Evolutionary conservation across 1,140 invertebrate species (phyloP).

Genomic region (Lasioglossum albipes): DNA sequence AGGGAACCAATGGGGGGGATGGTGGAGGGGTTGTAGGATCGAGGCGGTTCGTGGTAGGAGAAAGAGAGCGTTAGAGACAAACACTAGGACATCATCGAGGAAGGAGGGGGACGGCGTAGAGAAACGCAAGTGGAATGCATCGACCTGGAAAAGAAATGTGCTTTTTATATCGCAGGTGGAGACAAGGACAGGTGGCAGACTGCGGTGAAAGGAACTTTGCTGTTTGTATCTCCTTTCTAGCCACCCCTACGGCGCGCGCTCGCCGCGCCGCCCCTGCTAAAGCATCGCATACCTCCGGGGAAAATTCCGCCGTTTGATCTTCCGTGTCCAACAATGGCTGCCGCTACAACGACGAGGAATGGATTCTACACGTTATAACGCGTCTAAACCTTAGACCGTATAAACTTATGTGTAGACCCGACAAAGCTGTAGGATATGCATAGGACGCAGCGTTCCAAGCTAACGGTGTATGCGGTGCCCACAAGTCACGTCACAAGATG

Average conservation of each 20-base stretch:
- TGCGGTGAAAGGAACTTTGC: conserved; percentile 45
- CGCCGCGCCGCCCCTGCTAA: conserved; percentile 12
- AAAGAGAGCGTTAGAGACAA: not conserved
- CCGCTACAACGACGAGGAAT: conserved; percentile 21
- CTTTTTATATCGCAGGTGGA: conserved; percentile 54
- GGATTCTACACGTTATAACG: conserved; percentile 45
- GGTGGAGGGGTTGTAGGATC: no score
- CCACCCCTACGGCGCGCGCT: conserved; percentile 16
- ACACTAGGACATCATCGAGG: not conserved
- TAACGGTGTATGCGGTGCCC: no score
- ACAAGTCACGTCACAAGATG: no score
- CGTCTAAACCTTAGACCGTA: not conserved
- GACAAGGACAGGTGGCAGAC: conserved; percentile 46
- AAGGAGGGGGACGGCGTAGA: not conserved
- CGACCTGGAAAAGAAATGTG: conserved; percentile 34
- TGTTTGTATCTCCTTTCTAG: conserved; percentile 59
- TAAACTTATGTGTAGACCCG: no score
- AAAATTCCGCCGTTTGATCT: conserved; percentile 65
- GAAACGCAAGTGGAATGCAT: conserved; percentile 38
- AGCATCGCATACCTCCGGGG: conserved; percentile 57
- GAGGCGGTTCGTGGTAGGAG: not conserved
- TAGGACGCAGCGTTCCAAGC: no score
- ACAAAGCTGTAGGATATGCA: no score
- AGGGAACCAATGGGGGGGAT: not conserved
- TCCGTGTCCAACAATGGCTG: conserved; percentile 55